phyloP scores from a whole-genome alignment of 1,140 invertebrate species.

The Bombus breviceps region DNA sequence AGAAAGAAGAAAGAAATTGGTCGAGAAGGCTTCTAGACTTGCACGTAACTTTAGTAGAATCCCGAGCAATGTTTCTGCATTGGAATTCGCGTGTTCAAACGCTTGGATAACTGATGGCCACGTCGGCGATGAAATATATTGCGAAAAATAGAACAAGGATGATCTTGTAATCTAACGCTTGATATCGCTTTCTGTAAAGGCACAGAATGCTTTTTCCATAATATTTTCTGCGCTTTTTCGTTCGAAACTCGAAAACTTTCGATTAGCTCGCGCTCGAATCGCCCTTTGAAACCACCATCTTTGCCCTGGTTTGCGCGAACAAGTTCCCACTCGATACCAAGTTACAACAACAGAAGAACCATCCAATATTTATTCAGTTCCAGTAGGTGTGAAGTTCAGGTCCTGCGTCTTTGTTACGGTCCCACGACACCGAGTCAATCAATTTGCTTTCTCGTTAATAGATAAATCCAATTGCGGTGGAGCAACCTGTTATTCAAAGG shows the following conservation, averaged over 20 bases:
- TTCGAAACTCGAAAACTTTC: not conserved
- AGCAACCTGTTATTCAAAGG: not conserved
- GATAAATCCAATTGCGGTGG: slow-evolving; percentile 4
- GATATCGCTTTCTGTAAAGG: no score
- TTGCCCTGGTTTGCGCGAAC: not conserved
- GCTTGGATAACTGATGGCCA: not conserved
- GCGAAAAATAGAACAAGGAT: slow-evolving; percentile 8
- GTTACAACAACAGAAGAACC: not conserved
- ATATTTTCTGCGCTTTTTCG: not conserved
- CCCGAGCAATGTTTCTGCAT: not conserved
- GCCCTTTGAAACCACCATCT: not conserved
- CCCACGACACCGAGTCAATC: not conserved
- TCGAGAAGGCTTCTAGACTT: not conserved
- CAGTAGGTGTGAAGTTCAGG: not conserved
- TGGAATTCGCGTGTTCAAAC: not conserved
- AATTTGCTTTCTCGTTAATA: not conserved
- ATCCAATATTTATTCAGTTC: not conserved
- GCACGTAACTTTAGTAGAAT: slow-evolving; percentile 14
- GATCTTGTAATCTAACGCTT: no score
- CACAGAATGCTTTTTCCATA: no score
- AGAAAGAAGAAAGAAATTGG: not conserved
- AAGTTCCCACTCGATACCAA: not conserved
- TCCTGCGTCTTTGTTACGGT: not conserved
- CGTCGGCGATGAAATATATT: not conserved
- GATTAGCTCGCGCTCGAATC: not conserved